These are phyloP conservation scores for Progne subis DNA, from an alignment of 2,113 vertebrate species.

Conservation along the genomic window DNA sequence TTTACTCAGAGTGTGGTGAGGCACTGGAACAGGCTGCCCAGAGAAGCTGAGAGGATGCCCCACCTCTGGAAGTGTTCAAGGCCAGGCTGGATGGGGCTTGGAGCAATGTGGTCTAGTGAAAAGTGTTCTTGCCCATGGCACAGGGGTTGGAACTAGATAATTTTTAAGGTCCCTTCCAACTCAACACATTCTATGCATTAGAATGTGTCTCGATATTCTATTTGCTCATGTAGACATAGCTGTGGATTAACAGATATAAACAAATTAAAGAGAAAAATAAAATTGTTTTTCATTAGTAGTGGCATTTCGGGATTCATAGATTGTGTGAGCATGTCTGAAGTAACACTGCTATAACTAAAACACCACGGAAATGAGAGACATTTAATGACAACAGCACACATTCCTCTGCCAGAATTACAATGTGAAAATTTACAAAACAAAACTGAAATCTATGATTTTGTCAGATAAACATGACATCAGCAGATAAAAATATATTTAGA, in stretches of 20 bases:
- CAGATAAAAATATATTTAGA: neutral
- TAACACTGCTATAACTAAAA: neutral
- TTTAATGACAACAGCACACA: neutral
- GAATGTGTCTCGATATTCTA: neutral
- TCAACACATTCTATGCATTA: neutral
- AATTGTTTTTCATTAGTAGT: neutral
- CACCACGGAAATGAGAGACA: neutral
- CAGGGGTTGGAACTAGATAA: fast-evolving
- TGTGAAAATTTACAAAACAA: neutral
- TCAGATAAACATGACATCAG: neutral
- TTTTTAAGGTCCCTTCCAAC: neutral
- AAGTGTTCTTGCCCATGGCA: neutral
- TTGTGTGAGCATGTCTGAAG: neutral
- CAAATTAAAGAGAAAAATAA: neutral
- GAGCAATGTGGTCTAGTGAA: neutral
- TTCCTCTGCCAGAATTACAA: neutral
- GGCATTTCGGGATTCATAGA: neutral
- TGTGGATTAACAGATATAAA: neutral
- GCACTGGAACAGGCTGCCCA: neutral
- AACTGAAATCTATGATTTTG: neutral
- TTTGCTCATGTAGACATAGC: neutral
- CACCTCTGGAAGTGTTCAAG: neutral
- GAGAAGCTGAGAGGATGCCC: neutral
- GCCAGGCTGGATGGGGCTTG: neutral
- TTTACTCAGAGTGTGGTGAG: neutral